Evolutionary conservation across 2,797 vertebrate genomes (phyloP).

Genomic region (Eulemur coronatus): DNA sequence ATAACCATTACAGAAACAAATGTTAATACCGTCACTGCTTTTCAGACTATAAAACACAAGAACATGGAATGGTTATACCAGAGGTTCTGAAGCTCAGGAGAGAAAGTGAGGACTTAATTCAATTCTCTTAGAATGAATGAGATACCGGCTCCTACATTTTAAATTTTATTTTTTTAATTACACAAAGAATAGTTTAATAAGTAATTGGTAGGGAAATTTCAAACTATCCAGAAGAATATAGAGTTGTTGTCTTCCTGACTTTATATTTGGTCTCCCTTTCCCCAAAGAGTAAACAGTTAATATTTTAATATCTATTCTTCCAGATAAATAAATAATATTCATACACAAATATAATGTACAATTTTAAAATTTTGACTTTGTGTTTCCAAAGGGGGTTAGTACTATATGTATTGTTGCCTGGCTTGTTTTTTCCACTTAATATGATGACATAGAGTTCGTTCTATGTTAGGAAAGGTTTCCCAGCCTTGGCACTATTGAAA

Average conservation of each 20-base stretch:
- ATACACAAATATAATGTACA: background rate
- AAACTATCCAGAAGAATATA: background rate
- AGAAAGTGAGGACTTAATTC: background rate
- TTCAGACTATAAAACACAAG: background rate
- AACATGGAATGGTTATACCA: background rate
- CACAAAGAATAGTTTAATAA: background rate
- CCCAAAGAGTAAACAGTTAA: background rate
- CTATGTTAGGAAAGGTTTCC: background rate
- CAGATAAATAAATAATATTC: background rate
- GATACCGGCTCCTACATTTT: background rate
- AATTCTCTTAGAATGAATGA: background rate
- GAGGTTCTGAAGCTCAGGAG: background rate
- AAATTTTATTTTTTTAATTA: constrained; percentile 34
- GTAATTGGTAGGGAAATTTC: background rate
- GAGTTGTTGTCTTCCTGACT: background rate
- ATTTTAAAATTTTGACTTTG: background rate
- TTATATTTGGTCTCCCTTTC: background rate
- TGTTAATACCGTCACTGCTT: background rate
- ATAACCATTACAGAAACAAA: background rate
- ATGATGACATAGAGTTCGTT: background rate
- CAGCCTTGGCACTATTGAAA: background rate
- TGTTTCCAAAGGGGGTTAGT: background rate
- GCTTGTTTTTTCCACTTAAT: background rate
- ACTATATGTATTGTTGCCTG: background rate
- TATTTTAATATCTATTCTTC: background rate